These are phyloP conservation scores for Paraplagusia blochii DNA, from an alignment of 2,113 vertebrate genomes.

Conservation along the genomic window DNA sequence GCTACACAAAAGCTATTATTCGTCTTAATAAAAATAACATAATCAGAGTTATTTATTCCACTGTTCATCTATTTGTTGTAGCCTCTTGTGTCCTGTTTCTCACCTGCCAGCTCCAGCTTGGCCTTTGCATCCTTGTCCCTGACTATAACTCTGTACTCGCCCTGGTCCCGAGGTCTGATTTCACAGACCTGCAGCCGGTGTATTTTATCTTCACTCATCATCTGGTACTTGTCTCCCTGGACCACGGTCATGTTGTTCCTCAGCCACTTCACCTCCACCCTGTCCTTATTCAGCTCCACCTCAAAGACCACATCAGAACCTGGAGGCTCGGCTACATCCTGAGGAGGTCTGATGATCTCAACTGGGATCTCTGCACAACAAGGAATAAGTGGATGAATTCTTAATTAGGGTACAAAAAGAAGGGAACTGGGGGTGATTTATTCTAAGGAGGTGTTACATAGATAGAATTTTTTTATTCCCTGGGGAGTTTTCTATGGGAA, in stretches of 20 bases:
- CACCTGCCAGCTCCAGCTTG: constrained; percentile 95
- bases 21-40: too few relatives aligned
- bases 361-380: constrained; percentile 86
- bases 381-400: background rate
- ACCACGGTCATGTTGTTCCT: constrained; percentile 96
- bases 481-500: background rate
- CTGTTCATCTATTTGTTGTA: background rate
- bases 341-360: constrained; percentile 92
- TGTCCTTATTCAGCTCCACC: constrained; percentile 95
- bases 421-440: background rate
- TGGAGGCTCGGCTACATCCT: constrained; percentile 88
- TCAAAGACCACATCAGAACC: constrained; percentile 89
- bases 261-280: constrained; percentile 94
- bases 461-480: background rate
- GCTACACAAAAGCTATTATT: too few relatives aligned
- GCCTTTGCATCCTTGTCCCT: constrained; percentile 97
- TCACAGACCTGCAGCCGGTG: constrained; percentile 94
- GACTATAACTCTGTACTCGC: constrained; percentile 91
- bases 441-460: background rate
- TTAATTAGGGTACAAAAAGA: too few relatives aligned
- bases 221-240: constrained; percentile 97
- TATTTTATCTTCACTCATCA: constrained; percentile 97
- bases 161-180: constrained; percentile 93
- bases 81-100: constrained; percentile 36
- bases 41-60: too few relatives aligned